phyloP scores from a whole-genome alignment of 2,888 invertebrate species.

The Erynnis tages region DNA sequence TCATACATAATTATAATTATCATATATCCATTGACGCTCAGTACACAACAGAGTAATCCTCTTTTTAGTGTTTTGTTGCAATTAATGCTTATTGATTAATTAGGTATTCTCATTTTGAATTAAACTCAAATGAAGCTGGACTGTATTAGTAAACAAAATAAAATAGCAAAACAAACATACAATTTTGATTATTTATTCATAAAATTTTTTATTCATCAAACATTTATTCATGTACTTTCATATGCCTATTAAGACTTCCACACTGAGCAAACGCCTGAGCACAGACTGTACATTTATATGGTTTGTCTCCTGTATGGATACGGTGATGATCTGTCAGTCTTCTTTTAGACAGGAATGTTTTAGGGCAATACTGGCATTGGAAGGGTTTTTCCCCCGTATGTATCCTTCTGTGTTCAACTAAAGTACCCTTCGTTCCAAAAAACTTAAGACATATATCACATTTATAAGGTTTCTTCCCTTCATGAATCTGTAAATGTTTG shows the following conservation, averaged over 20 bases:
- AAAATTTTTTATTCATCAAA: too few relatives aligned
- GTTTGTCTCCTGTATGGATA: constrained; percentile 71
- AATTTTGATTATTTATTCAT: too few relatives aligned
- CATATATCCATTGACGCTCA: too few relatives aligned
- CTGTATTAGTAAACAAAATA: too few relatives aligned
- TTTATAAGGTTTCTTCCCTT: constrained; percentile 60
- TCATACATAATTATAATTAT: too few relatives aligned
- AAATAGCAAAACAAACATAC: too few relatives aligned
- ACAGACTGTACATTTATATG: constrained; percentile 63
- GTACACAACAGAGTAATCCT: too few relatives aligned
- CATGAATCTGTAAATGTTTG: constrained; percentile 65
- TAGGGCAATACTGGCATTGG: constrained; percentile 56
- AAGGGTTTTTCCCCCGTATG: constrained; percentile 70
- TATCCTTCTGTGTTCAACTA: constrained; percentile 65
- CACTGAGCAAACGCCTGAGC: constrained; percentile 67
- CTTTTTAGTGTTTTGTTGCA: too few relatives aligned
- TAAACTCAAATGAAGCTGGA: too few relatives aligned
- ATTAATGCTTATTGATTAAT: too few relatives aligned
- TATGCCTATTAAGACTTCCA: constrained; percentile 67
- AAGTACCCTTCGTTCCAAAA: constrained; percentile 52
- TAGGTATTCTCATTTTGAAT: too few relatives aligned
- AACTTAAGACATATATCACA: constrained; percentile 69
- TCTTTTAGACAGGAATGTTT: constrained; percentile 62
- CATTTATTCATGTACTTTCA: constrained; percentile 61
- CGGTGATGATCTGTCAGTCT: constrained; percentile 62